A percentile compares a stretch with the other conserved stretches of the same genome.
These are phyloP conservation scores for Setophaga kirtlandii DNA, from an alignment of 2,113 vertebrate genomes.

Conservation along the genomic window DNA sequence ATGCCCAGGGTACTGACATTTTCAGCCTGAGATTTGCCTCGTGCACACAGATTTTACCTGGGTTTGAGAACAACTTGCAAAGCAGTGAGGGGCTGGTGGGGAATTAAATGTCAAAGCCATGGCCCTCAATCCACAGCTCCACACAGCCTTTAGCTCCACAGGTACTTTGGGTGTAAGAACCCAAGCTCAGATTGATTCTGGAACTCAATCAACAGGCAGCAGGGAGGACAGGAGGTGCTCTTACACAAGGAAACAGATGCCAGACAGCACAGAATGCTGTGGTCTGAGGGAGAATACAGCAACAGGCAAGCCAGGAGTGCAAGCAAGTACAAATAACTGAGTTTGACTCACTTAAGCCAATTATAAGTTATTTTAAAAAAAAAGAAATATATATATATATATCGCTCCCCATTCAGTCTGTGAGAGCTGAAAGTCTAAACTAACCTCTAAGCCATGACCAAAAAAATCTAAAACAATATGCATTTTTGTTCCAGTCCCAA, in stretches of 20 bases:
- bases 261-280: background rate
- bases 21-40: background rate
- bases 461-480: background rate
- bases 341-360: background rate
- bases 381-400: background rate
- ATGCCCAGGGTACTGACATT: background rate
- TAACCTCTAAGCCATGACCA: background rate
- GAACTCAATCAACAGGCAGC: background rate
- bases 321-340: background rate
- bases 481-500: background rate
- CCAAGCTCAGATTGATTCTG: background rate
- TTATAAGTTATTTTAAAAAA: background rate
- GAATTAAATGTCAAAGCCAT: background rate
- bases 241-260: background rate
- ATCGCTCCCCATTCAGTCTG: background rate
- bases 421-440: background rate
- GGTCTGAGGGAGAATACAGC: background rate
- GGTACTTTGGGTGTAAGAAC: background rate
- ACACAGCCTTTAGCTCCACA: background rate
- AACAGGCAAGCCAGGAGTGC: background rate
- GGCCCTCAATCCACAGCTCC: background rate
- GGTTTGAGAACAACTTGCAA: background rate
- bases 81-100: background rate
- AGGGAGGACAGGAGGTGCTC: background rate
- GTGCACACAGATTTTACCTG: background rate